Evolutionary conservation across 2,888 invertebrate genomes (phyloP), one percentile per base, ranked within the genome.

Genomic region (Baronia brevicornis): DNA sequence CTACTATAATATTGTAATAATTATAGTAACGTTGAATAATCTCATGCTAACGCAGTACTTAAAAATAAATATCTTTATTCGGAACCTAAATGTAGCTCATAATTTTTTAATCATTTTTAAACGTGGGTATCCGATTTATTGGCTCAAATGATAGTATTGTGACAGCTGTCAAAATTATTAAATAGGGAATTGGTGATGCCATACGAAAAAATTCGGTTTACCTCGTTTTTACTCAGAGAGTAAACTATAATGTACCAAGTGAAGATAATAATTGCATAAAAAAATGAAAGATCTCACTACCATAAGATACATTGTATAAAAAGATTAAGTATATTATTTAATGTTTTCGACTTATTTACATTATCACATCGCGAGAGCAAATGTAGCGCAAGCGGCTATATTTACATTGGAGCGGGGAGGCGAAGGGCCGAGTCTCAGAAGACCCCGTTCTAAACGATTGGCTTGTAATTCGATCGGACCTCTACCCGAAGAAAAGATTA

Each of bases 281-380:
- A 41, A 37, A 48, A 46, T 32, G 35, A 28, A 38, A 39, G 36
- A 40, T 38, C 36, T 38, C 36, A 43, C 46, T 37, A 39, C 25
- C 36, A 41, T 32, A 31, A 43, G 32, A 35, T 60, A 62, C 56
- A 44, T 63, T 52, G 72, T 73, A 75, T 68, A 68, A 75, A 75
- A 77, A 70, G 64, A 65, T 62, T 52, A 57, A 60, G 55, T 64
- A 48, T 52, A 51, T 53, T 56, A 61, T 41, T 58, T 50, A 50
- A 52, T 51, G 54, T 41, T 44, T 30, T 29, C 11, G 51, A 41
- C 52, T 38, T 77, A 77, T 77, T 60, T 77, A 77, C 77, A 77
- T 55, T 66, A 73, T 71, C 67, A 70, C 75, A 69, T 61, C 58
- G 57, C 62, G 65, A 48, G 59, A 57, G 51, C 48, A 59, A 51